Evolutionary conservation across 2,888 invertebrate species (phyloP).

Genomic region (Leptinotarsa tumamoca): DNA sequence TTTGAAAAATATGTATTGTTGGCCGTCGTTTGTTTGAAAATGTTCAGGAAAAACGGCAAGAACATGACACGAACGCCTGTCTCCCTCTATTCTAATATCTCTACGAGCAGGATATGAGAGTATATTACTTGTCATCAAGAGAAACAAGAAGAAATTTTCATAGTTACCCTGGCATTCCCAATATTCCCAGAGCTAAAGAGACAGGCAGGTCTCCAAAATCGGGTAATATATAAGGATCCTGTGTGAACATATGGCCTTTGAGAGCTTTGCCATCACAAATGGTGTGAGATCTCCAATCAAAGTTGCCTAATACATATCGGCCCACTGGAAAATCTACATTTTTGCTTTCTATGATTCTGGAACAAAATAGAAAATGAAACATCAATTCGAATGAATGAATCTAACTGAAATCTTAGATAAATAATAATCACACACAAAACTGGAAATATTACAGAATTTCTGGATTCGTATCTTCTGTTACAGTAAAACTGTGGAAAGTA

Average conservation of each 20-base stretch:
- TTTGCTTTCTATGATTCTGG: constrained; percentile 75
- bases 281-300: constrained; percentile 77
- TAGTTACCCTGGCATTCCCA: constrained; percentile 78
- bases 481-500: too few species aligned
- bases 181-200: constrained; percentile 73
- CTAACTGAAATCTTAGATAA: too few species aligned
- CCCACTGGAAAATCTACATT: constrained; percentile 75
- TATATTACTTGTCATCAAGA: background rate
- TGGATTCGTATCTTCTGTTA: too few species aligned
- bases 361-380: constrained; percentile 50
- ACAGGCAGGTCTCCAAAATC: constrained; percentile 71
- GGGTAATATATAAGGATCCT: constrained; percentile 66
- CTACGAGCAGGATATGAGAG: too few species aligned
- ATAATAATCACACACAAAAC: too few species aligned
- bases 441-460: too few species aligned
- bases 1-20: too few species aligned
- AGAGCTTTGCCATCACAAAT: constrained; percentile 73
- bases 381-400: background rate
- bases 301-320: constrained; percentile 70
- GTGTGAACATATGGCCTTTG: constrained; percentile 43
- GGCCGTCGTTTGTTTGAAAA: too few species aligned
- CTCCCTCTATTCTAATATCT: fast-evolving
- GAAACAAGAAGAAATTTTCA: background rate
- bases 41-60: too few species aligned
- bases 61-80: too few species aligned